Evolutionary conservation across 2,888 invertebrate genomes (phyloP), one percentile per base, ranked within the genome.

Genomic region (Bibio marci): DNA sequence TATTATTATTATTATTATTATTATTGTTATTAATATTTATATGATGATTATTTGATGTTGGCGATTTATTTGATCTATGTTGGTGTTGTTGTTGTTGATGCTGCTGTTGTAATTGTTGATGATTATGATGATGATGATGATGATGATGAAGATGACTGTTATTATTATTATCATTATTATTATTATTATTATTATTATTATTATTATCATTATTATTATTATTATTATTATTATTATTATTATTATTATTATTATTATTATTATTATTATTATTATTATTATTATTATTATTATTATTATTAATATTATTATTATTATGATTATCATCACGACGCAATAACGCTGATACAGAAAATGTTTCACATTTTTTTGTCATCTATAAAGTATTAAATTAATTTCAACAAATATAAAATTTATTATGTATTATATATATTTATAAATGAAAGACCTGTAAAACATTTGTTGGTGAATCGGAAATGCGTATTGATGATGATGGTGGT

Each of bases 281-380:
- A 22, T 22, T 4, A 22, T 22, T 4, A 22, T 22, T 22, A 22
- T 6, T 4, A 22, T 22, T 4, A 22, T 22, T 22, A 22, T 8
- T 4, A 22, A 6, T 8, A 4, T 22, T 4, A 22, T 22, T 4
- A 22, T 22, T 4, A 22, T 22, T 4, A 22, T 22, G 22, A 22
- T 22, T 22, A 22, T 22, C 22, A 54, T 86, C 86, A 40, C 86
- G 82, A 58, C 82, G 68, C 35, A 87, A 59, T 27, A 87, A 63
- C 1, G 86, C 86, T 45, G 80, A 82, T 30, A 87, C 85, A 39
- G 83, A 83, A 59, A 86, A 87, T 18, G 80, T 70, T 62, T 85
- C 85, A 12, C 82, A 83, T 64, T 79, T 74, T 58, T 80, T 80
- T 10, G 27, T 19, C 28, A 30, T 40, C 40, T 40, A 32, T 34